Base-by-base conservation (phyloP, 1,140 invertebrate genomes). In the Parapsyche elsis region DNA sequence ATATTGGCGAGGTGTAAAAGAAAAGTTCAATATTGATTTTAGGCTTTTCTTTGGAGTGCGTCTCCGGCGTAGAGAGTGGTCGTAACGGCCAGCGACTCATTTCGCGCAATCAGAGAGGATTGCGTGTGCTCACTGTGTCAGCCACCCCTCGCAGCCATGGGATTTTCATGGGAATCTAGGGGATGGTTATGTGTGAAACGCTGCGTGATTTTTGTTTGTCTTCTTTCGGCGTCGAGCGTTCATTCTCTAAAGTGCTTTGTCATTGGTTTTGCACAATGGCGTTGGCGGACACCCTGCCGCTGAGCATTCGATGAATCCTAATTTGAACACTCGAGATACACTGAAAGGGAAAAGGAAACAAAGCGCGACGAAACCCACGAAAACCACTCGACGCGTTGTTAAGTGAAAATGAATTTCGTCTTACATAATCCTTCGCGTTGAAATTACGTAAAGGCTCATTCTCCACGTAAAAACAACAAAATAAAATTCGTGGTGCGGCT, bases 231-330 rank as follows among this genome's bases (percentile, higher is more conserved):
- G 9, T n/a, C 2, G n/a, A 49, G 46, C n/a, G 9, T 30, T 75
- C 73, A 75, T 75, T 75, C 53, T 75, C 12, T 46, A 75, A 75
- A 75, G 73, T 75, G 73, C 73, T 75, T 75, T 75, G 73, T 75
- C 73, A 75, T 57, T 57, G 73, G 26, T 75, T 75, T 38, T n/a
- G 71, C 45, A 49, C 45, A 49, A 73, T 73, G 21, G 71, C 5
- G 19, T 10, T 10, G 61, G 19, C 44, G 38, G 71, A 67, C 49
- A 53, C 49, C 49, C 24, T 23, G 64, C 23, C 64, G 9, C 14
- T 21, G 44, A 10, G 38, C 45, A 46, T 57, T 57, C 73, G 49
- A 38, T 30, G 71, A 74, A 71, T 71, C 70, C 70, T 71, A 71
- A 71, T 71, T 71, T 71, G 5, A 26, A 16, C 23, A 4, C n/a